A percentile compares a stretch with the other conserved stretches of the same genome.
Evolutionary conservation across 2,797 vertebrate genomes (phyloP).

Genomic region (Coccyzus lansbergi): DNA sequence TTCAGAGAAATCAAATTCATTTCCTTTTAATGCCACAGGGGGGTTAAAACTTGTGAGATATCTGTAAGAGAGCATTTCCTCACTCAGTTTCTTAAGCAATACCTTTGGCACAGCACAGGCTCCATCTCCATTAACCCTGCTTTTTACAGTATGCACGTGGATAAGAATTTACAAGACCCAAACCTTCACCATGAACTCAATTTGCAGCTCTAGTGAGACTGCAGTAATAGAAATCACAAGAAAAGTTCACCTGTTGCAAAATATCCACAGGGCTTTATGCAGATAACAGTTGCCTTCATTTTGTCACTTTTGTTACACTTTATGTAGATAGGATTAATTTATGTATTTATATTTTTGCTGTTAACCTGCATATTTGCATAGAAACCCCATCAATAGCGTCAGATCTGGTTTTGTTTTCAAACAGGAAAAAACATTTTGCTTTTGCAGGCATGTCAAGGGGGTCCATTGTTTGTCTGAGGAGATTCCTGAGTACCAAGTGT

Average conservation of each 20-base stretch:
- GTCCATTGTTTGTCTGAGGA: background rate
- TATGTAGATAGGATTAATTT: background rate
- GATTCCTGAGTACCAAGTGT: fast-evolving
- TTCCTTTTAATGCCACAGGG: background rate
- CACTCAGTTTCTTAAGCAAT: background rate
- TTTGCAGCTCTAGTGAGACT: background rate
- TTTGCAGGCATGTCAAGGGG: background rate
- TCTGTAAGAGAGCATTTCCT: background rate
- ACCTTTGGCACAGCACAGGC: background rate
- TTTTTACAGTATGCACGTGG: fast-evolving
- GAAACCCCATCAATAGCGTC: fast-evolving
- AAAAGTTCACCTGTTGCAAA: background rate
- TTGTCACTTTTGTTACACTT: background rate
- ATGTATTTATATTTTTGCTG: background rate
- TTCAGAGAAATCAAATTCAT: background rate
- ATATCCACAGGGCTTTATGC: background rate
- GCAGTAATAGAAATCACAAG: background rate
- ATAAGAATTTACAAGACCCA: background rate
- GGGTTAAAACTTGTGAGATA: background rate
- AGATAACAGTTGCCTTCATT: background rate
- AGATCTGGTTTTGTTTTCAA: background rate
- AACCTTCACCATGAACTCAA: background rate
- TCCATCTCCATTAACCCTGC: fast-evolving
- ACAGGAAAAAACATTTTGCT: background rate
- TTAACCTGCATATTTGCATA: background rate